Percentiles rank a stretch among this genome's conserved stretches.
Conservation (phyloP, 2,888 invertebrate genomes). For the Asteroscopus sphinx region DNA sequence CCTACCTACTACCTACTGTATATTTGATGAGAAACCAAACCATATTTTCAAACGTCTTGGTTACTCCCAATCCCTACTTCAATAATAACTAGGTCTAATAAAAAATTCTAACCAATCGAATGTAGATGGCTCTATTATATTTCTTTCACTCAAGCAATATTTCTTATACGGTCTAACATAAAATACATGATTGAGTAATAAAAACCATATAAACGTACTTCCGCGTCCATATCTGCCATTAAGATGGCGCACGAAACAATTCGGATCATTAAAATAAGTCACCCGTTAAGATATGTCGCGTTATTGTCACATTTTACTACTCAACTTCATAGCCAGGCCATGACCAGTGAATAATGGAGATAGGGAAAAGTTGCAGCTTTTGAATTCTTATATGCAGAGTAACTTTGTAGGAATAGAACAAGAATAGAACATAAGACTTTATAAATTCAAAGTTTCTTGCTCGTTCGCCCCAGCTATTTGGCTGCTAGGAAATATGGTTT, state of each 20-base stretch:
- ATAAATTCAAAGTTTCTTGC: slow-evolving; percentile 15
- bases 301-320: slow-evolving; percentile 44
- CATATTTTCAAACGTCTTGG: no score
- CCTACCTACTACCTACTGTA: no score
- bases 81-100: no score
- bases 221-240: slow-evolving; percentile 33
- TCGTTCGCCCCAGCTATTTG: neutral
- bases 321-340: slow-evolving; percentile 15
- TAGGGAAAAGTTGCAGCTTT: slow-evolving; percentile 18
- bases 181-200: slow-evolving; percentile 37
- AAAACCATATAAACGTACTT: slow-evolving; percentile 33
- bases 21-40: no score
- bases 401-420: slow-evolving; percentile 12
- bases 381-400: slow-evolving; percentile 3
- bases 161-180: slow-evolving; percentile 16
- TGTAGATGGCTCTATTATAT: no score
- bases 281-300: slow-evolving; percentile 38
- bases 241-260: slow-evolving; percentile 40
- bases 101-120: no score
- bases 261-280: slow-evolving; percentile 45
- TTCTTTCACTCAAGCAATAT: neutral
- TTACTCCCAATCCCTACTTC: no score
- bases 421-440: no score
- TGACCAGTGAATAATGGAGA: slow-evolving; percentile 7
- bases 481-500: no score